phyloP scores from a whole-genome alignment of 2,113 vertebrate genomes.

The Sinosuthora webbiana region DNA sequence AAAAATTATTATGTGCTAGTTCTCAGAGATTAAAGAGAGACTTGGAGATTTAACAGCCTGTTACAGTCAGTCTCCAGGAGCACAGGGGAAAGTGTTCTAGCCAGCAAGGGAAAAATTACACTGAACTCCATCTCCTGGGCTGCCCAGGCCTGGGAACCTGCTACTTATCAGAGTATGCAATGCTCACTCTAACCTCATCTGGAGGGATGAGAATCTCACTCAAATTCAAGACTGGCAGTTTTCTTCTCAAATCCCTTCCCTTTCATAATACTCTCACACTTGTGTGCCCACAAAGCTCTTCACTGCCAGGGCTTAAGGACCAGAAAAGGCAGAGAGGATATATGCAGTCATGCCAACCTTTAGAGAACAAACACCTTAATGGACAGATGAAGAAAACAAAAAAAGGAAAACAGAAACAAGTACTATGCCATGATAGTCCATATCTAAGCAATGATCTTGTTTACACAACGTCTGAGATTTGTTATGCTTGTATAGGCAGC shows the following conservation, averaged over 20 bases:
- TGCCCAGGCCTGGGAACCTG: neutral
- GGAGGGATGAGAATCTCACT: neutral
- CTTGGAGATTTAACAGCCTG: constrained; percentile 37
- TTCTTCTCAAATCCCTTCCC: neutral
- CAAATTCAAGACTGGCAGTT: neutral
- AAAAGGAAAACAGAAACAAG: neutral
- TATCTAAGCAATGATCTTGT: constrained; percentile 66
- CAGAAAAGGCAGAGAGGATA: neutral
- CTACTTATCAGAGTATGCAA: neutral
- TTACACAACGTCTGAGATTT: constrained; percentile 57
- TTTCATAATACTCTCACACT: neutral
- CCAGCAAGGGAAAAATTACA: neutral
- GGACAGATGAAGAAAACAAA: constrained; percentile 9
- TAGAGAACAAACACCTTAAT: constrained; percentile 70
- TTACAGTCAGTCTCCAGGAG: neutral
- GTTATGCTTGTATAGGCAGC: constrained; percentile 63
- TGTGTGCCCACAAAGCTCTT: neutral
- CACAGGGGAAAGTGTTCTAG: neutral
- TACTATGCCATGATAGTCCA: constrained; percentile 61
- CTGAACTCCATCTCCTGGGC: neutral
- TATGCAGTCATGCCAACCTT: constrained; percentile 13
- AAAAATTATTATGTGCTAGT: constrained; percentile 58
- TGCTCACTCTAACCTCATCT: neutral
- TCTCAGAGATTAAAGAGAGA: constrained; percentile 51
- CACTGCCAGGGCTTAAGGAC: neutral